Base-by-base conservation (phyloP, 2,797 vertebrate species). In the Bovichtus variegatus region DNA sequence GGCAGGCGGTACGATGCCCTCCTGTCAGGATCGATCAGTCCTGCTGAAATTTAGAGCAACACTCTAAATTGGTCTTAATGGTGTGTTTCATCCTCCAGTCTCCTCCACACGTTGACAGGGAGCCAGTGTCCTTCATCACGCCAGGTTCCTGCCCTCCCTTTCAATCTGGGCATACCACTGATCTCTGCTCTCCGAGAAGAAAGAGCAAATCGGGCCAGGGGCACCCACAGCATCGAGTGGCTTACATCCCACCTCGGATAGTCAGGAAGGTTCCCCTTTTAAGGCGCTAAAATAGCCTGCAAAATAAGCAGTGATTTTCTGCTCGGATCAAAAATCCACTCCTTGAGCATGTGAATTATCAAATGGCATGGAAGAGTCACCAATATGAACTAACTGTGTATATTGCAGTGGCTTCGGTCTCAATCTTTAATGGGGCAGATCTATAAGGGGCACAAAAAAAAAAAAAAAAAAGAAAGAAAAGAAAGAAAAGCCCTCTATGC, bases 21-120 rank as follows among this genome's bases (percentile, higher is more conserved):
- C 90, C 95, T 94, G 95, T 96, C 95, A 95, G 93, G 92, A 95
- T 95, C 94, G 93, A 95, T 95, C 94, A 95, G 90, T 92, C 93
- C 91, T 87, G 87, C 93, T 94, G 92, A 95, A 95, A 95, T 95
- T 94, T 95, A 94, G 92, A 93, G 91, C 88, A 90, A 91, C 92
- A 94, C 93, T 94, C 91, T 92, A 95, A 95, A 95, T 94, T 94
- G 92, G 90, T 93, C 92, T 92, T 95, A 95, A 95, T 95, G 90
- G 91, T 90, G 92, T 94, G 93, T 93, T 94, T 95, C 92, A 94
- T 92, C 91, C 91, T 91, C 88, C 86, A 79, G 84, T 89, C 91
- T 90, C 88, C 86, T 93, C 89, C 89, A 88, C 90, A 77, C 88
- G 73, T 80, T 86, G 88, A 91, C 91, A 84, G 84, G 81, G 87